Conservation (phyloP, 92 coral and sea anemone genomes). For the Zoanthus sociatus region DNA sequence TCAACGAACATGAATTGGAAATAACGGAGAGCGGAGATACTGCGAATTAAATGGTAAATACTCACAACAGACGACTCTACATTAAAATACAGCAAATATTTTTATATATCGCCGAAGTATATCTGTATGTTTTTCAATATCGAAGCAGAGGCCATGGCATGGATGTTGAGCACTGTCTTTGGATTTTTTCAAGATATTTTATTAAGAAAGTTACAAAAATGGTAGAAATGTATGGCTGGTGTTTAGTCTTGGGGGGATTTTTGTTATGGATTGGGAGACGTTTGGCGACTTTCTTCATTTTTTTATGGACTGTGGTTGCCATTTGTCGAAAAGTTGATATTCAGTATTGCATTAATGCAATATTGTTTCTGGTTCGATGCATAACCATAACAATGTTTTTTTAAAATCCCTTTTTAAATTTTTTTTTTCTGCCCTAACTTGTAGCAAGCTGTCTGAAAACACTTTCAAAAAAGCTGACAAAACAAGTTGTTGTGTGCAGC, state of each 20-base stretch:
- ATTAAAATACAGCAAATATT: background rate
- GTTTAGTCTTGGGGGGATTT: too few relatives aligned
- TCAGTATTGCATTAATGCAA: background rate
- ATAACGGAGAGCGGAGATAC: slow-evolving; percentile 54
- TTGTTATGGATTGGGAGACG: background rate
- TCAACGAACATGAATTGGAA: slow-evolving; percentile 60
- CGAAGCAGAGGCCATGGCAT: too few relatives aligned
- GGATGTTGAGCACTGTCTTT: too few relatives aligned
- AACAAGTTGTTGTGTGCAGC: background rate
- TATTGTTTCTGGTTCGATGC: slow-evolving; percentile 13
- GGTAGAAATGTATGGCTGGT: too few relatives aligned
- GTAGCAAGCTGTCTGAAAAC: background rate
- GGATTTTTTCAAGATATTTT: too few relatives aligned
- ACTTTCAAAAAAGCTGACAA: background rate
- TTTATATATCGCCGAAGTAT: background rate
- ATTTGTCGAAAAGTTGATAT: background rate
- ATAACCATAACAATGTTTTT: background rate
- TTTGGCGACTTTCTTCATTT: background rate
- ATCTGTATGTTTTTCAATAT: background rate
- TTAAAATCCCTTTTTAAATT: background rate
- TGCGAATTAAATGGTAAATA: background rate
- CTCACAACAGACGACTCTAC: background rate
- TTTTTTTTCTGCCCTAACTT: background rate
- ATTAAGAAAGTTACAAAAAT: too few relatives aligned
- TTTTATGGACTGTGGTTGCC: background rate